These are phyloP conservation scores for Tetropium fuscum DNA, from an alignment of 2,888 invertebrate genomes.

Conservation along the genomic window DNA sequence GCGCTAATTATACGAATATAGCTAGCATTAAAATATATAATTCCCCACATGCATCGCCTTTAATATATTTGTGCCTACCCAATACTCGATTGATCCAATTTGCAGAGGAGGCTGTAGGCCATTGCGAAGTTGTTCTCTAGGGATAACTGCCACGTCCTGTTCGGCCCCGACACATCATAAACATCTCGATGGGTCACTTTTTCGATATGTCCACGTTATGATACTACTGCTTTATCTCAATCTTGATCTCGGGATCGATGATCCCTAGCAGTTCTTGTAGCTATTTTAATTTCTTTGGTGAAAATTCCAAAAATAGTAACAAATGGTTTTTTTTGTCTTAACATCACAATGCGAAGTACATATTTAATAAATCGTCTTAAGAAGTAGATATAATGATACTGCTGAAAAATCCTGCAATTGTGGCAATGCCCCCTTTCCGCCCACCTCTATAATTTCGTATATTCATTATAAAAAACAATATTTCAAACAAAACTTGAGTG, in stretches of 20 bases:
- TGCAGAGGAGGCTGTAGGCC: conserved; percentile 27
- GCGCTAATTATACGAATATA: too few species aligned
- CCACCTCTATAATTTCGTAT: too few species aligned
- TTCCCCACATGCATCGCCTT: background rate
- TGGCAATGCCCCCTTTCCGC: too few species aligned
- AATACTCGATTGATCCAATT: conserved; percentile 28
- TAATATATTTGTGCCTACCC: conserved; percentile 9
- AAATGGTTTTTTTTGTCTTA: too few species aligned
- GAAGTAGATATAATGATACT: too few species aligned
- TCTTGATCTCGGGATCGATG: conserved; percentile 6
- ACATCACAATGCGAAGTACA: too few species aligned
- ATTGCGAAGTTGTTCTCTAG: conserved; percentile 21
- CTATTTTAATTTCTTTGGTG: too few species aligned
- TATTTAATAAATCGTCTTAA: too few species aligned
- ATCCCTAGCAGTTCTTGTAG: conserved; percentile 1
- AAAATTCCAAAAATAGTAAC: too few species aligned
- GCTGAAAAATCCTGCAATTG: too few species aligned
- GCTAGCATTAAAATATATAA: background rate
- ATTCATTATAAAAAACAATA: too few species aligned
- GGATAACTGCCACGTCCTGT: conserved; percentile 27
- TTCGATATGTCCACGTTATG: conserved; percentile 12
- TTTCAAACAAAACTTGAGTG: too few species aligned
- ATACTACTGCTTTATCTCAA: conserved; percentile 11
- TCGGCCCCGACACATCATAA: conserved; percentile 30
- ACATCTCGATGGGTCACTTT: conserved; percentile 31